These are phyloP conservation scores for Coreius guichenoti DNA, from an alignment of 2,797 vertebrate species.

Conservation along the genomic window DNA sequence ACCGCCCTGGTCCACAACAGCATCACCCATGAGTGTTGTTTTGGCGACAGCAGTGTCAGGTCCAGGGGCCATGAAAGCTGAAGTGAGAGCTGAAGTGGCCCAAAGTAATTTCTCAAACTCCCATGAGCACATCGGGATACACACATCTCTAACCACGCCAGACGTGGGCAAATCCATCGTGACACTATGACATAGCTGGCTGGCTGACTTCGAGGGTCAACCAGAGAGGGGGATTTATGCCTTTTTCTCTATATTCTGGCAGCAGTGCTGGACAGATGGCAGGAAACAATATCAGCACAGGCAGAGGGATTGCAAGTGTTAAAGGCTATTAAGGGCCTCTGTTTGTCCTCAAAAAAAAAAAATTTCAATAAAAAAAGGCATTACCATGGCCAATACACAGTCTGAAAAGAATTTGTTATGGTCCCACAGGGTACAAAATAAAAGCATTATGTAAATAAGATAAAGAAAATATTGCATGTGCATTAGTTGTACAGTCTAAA, in stretches of 20 bases:
- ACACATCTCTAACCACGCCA: slow-evolving; percentile 13
- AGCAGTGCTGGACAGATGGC: slow-evolving; percentile 73
- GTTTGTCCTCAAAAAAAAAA: slow-evolving; percentile 2
- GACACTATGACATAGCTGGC: slow-evolving; percentile 25
- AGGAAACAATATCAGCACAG: slow-evolving; percentile 67
- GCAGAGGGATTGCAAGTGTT: slow-evolving; percentile 71
- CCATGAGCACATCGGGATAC: slow-evolving; percentile 14
- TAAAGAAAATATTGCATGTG: background rate
- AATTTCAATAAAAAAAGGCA: background rate
- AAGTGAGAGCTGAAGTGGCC: slow-evolving; percentile 13
- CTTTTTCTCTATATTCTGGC: slow-evolving; percentile 68
- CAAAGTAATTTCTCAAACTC: slow-evolving; percentile 25
- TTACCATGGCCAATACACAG: background rate
- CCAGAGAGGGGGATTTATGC: slow-evolving; percentile 62
- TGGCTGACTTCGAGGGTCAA: slow-evolving; percentile 65
- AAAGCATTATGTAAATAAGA: background rate
- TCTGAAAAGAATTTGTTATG: background rate
- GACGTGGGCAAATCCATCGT: slow-evolving; percentile 33
- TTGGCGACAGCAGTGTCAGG: slow-evolving; percentile 7
- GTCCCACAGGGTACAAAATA: background rate
- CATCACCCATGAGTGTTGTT: slow-evolving; percentile 15
- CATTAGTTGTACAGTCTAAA: background rate
- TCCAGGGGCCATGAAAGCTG: background rate
- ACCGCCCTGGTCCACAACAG: background rate
- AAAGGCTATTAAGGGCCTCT: slow-evolving; percentile 64